Percentiles rank a stretch among this genome's conserved stretches.
Evolutionary conservation across 2,797 vertebrate species (phyloP).

Genomic region (Carcharodon carcharias): DNA sequence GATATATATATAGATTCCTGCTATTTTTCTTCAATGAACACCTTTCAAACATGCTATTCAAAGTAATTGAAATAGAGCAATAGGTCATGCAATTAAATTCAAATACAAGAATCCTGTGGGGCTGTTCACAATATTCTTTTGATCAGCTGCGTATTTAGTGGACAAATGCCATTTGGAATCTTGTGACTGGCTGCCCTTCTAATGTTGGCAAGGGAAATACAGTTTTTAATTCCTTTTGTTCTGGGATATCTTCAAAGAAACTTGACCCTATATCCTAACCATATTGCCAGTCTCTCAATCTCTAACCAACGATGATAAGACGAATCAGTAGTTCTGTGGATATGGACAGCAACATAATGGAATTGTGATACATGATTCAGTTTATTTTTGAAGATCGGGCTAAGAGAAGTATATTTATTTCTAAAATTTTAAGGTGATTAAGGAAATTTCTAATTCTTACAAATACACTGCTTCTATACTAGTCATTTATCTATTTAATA

Average conservation of each 20-base stretch:
- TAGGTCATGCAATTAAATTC: constrained; percentile 4
- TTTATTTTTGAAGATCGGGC: neutral
- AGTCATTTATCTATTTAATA: neutral
- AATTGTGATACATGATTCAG: neutral
- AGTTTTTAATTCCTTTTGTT: neutral
- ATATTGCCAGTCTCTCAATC: neutral
- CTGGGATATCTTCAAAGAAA: neutral
- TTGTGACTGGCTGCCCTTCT: neutral
- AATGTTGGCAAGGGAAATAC: neutral
- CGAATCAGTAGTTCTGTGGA: neutral
- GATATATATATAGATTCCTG: neutral
- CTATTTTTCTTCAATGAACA: neutral
- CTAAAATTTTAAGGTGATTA: neutral
- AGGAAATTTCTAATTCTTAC: neutral
- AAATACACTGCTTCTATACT: neutral
- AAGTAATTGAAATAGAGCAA: neutral
- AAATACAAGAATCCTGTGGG: neutral
- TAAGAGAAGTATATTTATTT: neutral
- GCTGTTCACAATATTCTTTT: neutral
- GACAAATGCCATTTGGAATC: neutral
- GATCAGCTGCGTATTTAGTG: neutral
- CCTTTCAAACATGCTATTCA: neutral
- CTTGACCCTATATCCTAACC: neutral
- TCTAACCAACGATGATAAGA: neutral
- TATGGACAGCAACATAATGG: neutral